Evolutionary conservation across 2,113 vertebrate genomes (phyloP), one percentile per base, ranked within the genome.

Genomic region (Daboia siamensis): DNA sequence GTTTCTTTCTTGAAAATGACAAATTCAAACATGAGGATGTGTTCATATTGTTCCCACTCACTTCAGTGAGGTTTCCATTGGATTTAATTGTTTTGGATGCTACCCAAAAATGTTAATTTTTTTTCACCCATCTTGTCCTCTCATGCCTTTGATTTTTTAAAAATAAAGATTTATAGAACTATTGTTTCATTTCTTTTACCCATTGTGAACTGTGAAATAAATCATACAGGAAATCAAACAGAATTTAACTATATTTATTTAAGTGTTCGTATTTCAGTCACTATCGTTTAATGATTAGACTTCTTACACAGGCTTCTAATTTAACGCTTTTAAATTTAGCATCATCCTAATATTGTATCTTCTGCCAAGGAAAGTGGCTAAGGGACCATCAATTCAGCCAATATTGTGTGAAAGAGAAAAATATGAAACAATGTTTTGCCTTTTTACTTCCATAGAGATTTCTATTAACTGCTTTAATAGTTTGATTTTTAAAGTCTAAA

Each of bases 171-270:
- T 59, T 57, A 61, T 61, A 86, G 20, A 9, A 91, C 4, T 20
- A 21, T 64, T 87, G 69, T 51, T 33, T n/a, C 0, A 23, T 88
- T 57, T 44, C 1, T 85, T 46, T 85, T 33, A 11, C 21, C 26
- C 44, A 29, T n/a, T 29, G 44, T 93, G 56, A 93, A 29, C 54
- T 48, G 20, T 48, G 26, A 92, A 89, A 87, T 92, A 92, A 89
- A 86, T 54, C 56, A 44, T 39, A 90, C 44, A 15, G 15, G 26
- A 54, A 86, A 86, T 64, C 54, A 64, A 52, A 64, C 13, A 64
- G 29, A 69, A 39, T 44, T 17, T 92, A 52, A 9, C 80, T 90
- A 86, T 90, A 64, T 90, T 93, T 85, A 88, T 33, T 90, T 89
- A 51, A 89, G 54, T 44, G 48, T 57, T 74, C 15, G 8, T 26